phyloP scores from a whole-genome alignment of 2,888 invertebrate species.

The Carterocephalus palaemon region DNA sequence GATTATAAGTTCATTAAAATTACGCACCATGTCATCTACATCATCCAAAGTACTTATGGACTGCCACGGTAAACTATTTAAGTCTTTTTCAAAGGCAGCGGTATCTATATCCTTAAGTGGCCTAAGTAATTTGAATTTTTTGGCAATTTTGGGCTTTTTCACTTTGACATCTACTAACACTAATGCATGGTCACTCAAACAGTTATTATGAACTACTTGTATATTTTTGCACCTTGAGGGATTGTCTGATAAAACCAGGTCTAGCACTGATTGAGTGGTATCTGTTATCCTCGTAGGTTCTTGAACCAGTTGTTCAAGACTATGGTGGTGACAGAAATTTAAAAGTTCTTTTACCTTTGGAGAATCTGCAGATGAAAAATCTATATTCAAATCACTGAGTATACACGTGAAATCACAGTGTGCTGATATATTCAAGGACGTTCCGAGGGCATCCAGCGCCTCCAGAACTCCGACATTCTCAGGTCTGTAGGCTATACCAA shows the following conservation, averaged over 20 bases:
- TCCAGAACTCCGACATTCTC: too few species aligned
- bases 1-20: constrained; percentile 18
- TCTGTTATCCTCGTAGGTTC: constrained; percentile 1
- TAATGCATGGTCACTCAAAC: constrained; percentile 21
- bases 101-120: background rate
- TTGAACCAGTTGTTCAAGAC: background rate
- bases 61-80: background rate
- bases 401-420: too few species aligned
- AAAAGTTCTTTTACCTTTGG: background rate
- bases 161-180: constrained; percentile 7
- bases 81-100: background rate
- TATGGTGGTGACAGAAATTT: too few species aligned
- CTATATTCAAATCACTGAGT: too few species aligned
- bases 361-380: background rate
- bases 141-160: constrained; percentile 6
- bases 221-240: background rate
- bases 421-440: too few species aligned
- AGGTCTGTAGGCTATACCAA: too few species aligned
- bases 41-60: background rate
- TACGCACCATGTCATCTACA: constrained; percentile 11
- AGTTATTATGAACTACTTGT: background rate
- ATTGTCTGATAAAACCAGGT: background rate
- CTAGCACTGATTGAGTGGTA: background rate
- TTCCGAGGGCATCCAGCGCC: too few species aligned
- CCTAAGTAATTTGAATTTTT: background rate